Conservation (phyloP, 2,113 vertebrate species). For the Chamaea fasciata region DNA sequence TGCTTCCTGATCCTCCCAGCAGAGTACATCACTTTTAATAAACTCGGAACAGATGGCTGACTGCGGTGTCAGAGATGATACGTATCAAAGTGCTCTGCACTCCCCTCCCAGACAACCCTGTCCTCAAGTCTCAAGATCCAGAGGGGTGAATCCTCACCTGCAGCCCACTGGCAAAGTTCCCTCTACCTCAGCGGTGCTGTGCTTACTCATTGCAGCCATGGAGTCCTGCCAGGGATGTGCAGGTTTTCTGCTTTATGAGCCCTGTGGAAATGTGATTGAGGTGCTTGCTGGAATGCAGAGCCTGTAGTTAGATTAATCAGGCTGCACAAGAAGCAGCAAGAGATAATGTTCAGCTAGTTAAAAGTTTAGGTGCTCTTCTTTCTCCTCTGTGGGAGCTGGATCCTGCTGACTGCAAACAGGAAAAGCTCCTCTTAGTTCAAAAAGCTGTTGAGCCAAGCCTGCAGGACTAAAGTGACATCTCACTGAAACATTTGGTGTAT, state of each 20-base stretch:
- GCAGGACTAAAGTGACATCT: not conserved
- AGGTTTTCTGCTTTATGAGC: not conserved
- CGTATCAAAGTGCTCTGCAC: not conserved
- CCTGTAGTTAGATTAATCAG: not conserved
- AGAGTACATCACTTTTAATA: slow-evolving; percentile 62
- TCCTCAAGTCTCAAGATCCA: not conserved
- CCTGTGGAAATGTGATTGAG: not conserved
- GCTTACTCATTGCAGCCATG: not conserved
- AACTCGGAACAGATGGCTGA: slow-evolving; percentile 60
- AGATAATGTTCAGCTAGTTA: not conserved
- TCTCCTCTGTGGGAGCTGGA: not conserved
- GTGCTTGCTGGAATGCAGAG: not conserved
- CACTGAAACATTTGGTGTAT: not conserved
- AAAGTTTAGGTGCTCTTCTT: not conserved
- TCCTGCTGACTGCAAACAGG: not conserved
- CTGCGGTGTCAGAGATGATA: not conserved
- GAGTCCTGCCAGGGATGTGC: not conserved
- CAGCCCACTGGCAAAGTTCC: not conserved
- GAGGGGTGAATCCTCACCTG: not conserved
- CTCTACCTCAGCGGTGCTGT: not conserved
- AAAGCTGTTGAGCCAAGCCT: not conserved
- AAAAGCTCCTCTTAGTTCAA: not conserved
- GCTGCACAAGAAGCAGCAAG: not conserved
- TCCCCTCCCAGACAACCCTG: not conserved
- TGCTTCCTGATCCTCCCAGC: slow-evolving; percentile 59